Percentiles rank a stretch among this genome's conserved stretches.
phyloP scores from a whole-genome alignment of 2,888 invertebrate genomes.

The Diploptera punctata region DNA sequence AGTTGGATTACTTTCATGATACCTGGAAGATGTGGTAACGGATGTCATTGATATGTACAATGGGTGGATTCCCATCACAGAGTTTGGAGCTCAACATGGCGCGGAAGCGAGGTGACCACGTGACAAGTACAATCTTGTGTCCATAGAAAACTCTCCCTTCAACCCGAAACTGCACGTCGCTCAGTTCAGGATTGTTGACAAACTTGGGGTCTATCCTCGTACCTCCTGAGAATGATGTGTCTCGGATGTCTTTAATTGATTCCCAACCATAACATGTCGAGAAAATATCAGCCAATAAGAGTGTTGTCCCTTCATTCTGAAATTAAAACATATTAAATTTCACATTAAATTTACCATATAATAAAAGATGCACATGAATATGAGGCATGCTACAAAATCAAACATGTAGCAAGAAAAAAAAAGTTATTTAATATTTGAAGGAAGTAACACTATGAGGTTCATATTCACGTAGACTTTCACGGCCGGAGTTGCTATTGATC shows the following conservation, averaged over 20 bases:
- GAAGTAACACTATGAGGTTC: too few species aligned
- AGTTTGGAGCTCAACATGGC: slow-evolving; percentile 82
- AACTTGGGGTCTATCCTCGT: slow-evolving; percentile 91
- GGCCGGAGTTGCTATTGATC: too few species aligned
- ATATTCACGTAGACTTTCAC: too few species aligned
- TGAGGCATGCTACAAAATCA: too few species aligned
- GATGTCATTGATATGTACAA: slow-evolving; percentile 91
- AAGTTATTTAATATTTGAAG: too few species aligned
- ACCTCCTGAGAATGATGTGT: slow-evolving; percentile 64
- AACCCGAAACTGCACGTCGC: slow-evolving; percentile 91
- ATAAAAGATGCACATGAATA: too few species aligned
- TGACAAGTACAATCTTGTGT: slow-evolving; percentile 92
- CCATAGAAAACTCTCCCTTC: slow-evolving; percentile 92
- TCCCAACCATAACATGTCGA: slow-evolving; percentile 91
- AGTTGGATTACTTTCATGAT: too few species aligned
- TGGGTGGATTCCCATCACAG: slow-evolving; percentile 77
- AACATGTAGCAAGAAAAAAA: too few species aligned
- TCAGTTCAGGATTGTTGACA: slow-evolving; percentile 92
- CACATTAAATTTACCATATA: too few species aligned
- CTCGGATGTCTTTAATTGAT: slow-evolving; percentile 76
- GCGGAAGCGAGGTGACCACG: slow-evolving; percentile 84
- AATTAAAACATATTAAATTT: too few species aligned
- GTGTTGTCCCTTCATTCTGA: slow-evolving; percentile 86
- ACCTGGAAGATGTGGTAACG: slow-evolving; percentile 93
- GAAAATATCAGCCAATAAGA: slow-evolving; percentile 86